Conservation (phyloP, 1,140 invertebrate genomes). For the Cydia strobilella region DNA sequence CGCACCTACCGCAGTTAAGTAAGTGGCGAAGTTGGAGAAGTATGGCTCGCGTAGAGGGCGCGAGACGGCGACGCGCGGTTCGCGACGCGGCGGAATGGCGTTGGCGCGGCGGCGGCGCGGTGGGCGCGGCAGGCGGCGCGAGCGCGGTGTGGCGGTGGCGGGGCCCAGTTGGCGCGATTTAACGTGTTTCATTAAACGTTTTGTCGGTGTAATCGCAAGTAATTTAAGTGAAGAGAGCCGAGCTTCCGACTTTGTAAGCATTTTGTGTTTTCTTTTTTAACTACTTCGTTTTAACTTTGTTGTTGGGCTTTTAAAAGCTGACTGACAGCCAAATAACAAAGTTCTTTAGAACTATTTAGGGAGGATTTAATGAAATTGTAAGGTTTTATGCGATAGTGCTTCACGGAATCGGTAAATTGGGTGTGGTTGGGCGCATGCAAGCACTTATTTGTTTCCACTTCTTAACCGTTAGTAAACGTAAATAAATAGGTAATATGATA, state of each 20-base stretch:
- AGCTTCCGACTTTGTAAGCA: slow-evolving; percentile 79
- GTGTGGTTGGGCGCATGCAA: slow-evolving; percentile 62
- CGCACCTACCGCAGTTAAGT: slow-evolving; percentile 64
- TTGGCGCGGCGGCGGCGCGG: slow-evolving; percentile 34
- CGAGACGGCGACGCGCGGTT: slow-evolving; percentile 6
- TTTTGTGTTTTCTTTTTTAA: slow-evolving; percentile 80
- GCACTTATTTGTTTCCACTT: slow-evolving; percentile 29
- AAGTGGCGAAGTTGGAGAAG: slow-evolving; percentile 68
- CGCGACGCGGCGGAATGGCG: background rate
- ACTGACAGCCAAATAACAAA: slow-evolving; percentile 79
- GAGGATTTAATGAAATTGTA: slow-evolving; percentile 74
- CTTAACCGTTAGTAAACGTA: background rate
- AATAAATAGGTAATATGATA: background rate
- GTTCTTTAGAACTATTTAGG: slow-evolving; percentile 76
- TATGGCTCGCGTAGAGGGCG: slow-evolving; percentile 53
- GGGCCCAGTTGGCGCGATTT: slow-evolving; percentile 70
- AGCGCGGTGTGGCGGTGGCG: slow-evolving; percentile 44
- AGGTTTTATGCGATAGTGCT: slow-evolving; percentile 60
- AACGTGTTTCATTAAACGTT: slow-evolving; percentile 79
- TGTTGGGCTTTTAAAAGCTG: slow-evolving; percentile 74
- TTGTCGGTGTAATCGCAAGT: slow-evolving; percentile 79
- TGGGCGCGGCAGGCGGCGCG: slow-evolving; percentile 42
- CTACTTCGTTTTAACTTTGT: slow-evolving; percentile 80
- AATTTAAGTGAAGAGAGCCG: slow-evolving; percentile 79
- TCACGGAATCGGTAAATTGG: slow-evolving; percentile 55